phyloP scores from a whole-genome alignment of 2,888 invertebrate genomes.

The Nephrocerus scutellatus region DNA sequence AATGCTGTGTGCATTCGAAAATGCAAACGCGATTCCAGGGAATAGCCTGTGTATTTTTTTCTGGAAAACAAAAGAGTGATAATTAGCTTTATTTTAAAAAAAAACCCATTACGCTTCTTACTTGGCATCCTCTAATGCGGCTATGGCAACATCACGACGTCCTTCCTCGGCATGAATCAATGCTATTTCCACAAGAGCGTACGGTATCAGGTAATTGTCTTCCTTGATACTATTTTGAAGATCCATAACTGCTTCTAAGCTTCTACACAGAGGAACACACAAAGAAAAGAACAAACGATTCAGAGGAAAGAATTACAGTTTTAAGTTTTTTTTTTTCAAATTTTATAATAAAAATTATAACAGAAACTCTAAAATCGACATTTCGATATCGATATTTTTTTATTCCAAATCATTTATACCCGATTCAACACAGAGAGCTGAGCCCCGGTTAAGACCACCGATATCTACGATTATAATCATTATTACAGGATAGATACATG shows the following conservation, averaged over 20 bases:
- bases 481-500: too few species aligned
- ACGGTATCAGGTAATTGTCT: slow-evolving; percentile 79
- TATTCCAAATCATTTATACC: too few species aligned
- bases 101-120: too few species aligned
- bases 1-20: slow-evolving; percentile 79
- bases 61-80: slow-evolving; percentile 53
- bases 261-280: slow-evolving; percentile 25
- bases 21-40: slow-evolving; percentile 80
- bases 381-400: too few species aligned
- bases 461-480: too few species aligned
- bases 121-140: slow-evolving; percentile 76
- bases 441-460: too few species aligned
- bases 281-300: too few species aligned
- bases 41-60: slow-evolving; percentile 80
- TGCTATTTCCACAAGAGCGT: slow-evolving; percentile 78
- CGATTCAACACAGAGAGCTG: too few species aligned
- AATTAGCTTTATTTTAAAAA: slow-evolving; percentile 16
- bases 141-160: slow-evolving; percentile 59
- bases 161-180: slow-evolving; percentile 67
- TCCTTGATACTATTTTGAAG: slow-evolving; percentile 68
- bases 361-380: too few species aligned
- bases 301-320: too few species aligned
- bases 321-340: too few species aligned
- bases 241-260: slow-evolving; percentile 41
- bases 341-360: too few species aligned